Conservation (phyloP, 2,888 invertebrate species). For the Heteropelma amictum region DNA sequence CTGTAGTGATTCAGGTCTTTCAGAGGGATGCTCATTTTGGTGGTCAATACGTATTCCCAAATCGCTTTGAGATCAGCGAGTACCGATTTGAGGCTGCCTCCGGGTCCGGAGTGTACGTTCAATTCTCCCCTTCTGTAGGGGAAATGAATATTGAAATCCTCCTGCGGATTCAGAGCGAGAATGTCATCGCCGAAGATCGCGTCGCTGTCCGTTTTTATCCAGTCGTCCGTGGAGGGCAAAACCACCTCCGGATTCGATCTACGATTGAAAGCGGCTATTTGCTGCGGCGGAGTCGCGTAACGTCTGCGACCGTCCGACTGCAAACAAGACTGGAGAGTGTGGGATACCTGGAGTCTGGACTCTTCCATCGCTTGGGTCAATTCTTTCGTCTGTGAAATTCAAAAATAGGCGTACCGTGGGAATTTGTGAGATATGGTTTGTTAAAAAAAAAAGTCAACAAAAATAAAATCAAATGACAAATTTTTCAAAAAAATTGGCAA, state of each 20-base stretch:
- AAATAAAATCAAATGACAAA: no score
- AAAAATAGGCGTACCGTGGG: not conserved
- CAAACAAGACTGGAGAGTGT: conserved; percentile 90
- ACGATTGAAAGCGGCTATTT: conserved; percentile 92
- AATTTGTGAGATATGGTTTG: not conserved
- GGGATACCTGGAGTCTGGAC: conserved; percentile 89
- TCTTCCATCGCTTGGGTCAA: conserved; percentile 90
- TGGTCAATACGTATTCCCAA: conserved; percentile 90
- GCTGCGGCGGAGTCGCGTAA: conserved; percentile 93
- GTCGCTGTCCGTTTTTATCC: conserved; percentile 83
- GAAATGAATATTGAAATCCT: conserved; percentile 92
- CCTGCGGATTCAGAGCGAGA: conserved; percentile 83
- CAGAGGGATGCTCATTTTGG: conserved; percentile 85
- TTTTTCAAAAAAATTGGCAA: not conserved
- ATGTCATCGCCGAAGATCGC: conserved; percentile 89
- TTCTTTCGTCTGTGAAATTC: conserved; percentile 80
- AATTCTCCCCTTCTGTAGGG: conserved; percentile 93
- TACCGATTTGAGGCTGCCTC: conserved; percentile 91
- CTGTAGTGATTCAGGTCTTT: conserved; percentile 87
- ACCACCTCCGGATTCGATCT: conserved; percentile 86
- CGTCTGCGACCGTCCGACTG: conserved; percentile 90
- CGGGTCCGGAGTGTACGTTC: conserved; percentile 89
- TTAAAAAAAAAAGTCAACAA: no score
- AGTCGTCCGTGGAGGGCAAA: conserved; percentile 80
- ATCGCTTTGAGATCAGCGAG: conserved; percentile 92